Evolutionary conservation across 1,140 invertebrate species (phyloP).

Genomic region (Euborellia annulipes): DNA sequence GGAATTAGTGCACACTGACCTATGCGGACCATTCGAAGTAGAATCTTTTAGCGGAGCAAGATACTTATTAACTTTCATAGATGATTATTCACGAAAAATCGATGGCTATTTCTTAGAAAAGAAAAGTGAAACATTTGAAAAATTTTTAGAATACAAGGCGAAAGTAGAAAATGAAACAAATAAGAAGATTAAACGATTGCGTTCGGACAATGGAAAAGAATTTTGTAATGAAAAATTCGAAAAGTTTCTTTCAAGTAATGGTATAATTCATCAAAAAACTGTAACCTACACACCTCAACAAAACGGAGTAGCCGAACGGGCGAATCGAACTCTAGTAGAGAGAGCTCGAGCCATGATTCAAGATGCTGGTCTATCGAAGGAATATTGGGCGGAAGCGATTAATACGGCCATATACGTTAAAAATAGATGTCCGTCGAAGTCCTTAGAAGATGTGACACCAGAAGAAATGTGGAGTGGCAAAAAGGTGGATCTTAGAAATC

Average conservation of each 20-base stretch:
- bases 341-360: constrained; percentile 22
- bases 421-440: constrained; percentile 21
- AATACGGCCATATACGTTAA: constrained; percentile 26
- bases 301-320: constrained; percentile 28
- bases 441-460: constrained; percentile 13
- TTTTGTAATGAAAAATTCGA: constrained; percentile 22
- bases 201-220: constrained; percentile 10
- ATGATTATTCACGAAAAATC: constrained; percentile 24
- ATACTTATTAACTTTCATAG: too few species aligned
- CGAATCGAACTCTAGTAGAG: constrained; percentile 27
- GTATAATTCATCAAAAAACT: constrained; percentile 21
- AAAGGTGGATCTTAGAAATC: constrained; percentile 19
- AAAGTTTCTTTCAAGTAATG: constrained; percentile 17
- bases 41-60: too few species aligned
- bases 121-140: constrained; percentile 4
- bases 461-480: constrained; percentile 20
- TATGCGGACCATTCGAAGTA: too few species aligned
- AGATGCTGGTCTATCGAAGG: constrained; percentile 20
- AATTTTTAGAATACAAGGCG: constrained; percentile 7
- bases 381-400: constrained; percentile 31
- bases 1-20: too few species aligned
- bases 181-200: constrained; percentile 7
- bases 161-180: constrained; percentile 8
- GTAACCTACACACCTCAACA: constrained; percentile 25
- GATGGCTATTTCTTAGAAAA: constrained; percentile 15